Evolutionary conservation across 2,888 invertebrate species (phyloP), one percentile per base, ranked within the genome.

Genomic region (Caenorhabditis sp.): DNA sequence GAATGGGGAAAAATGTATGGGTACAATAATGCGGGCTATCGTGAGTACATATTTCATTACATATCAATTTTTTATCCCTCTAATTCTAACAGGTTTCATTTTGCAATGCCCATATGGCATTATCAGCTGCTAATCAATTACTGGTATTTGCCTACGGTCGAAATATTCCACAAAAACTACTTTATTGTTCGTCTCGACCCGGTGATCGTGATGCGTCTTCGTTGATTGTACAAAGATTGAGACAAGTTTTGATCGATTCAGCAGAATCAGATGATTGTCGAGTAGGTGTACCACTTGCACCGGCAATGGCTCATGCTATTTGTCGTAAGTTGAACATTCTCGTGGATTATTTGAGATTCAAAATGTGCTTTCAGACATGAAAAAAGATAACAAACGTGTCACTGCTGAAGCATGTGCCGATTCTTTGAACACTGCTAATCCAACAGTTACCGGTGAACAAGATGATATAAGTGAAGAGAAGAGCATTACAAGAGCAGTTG

Each of bases 41-140:
- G 76, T 78, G 50, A 59, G 66, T 52, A n/a, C n/a, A n/a, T n/a
- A n/a, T n/a, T n/a, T n/a, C n/a, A n/a, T n/a, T n/a, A n/a, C n/a
- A n/a, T n/a, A n/a, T n/a, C n/a, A n/a, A n/a, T n/a, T n/a, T n/a
- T n/a, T n/a, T n/a, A n/a, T n/a, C n/a, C n/a, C n/a, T n/a, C n/a
- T n/a, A n/a, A n/a, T n/a, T n/a, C n/a, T n/a, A n/a, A n/a, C 53
- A 79, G 79, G 68, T 77, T 1, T 77, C 80, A 17, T 80, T 78
- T 54, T 68, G 77, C 23, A 80, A 80, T 36, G 63, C 76, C 0
- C 77, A 78, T 54, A 57, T 78, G 4, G 70, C 78, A 1, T 62
- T 78, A 36, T 77, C 81, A 1, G 66, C 81, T 2, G 62, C 69
- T 1, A 81, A 81, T 58, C 66, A 75, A 52, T 61, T 81, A 8